Evolutionary conservation across 2,888 invertebrate species (phyloP).

Genomic region (Acronicta aceris): DNA sequence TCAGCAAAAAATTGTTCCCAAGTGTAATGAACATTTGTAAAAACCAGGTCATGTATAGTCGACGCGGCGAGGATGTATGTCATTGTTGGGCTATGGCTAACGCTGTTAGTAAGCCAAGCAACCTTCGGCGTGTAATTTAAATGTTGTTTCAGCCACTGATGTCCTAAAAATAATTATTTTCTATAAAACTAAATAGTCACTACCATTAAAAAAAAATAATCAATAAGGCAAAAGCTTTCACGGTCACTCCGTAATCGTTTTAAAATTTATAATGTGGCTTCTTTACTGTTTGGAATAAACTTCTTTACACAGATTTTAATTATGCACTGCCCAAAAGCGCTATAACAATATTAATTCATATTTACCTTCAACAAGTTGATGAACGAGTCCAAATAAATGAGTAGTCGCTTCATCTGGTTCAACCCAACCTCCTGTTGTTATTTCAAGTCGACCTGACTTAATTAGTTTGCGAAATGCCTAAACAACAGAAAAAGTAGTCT

Average conservation of each 20-base stretch:
- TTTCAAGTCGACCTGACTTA: conserved; percentile 94
- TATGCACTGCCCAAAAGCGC: too few relatives aligned
- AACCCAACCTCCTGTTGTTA: conserved; percentile 98
- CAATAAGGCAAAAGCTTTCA: background rate
- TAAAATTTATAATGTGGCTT: too few relatives aligned
- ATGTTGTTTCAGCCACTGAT: conserved; percentile 95
- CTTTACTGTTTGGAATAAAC: too few relatives aligned
- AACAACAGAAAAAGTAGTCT: conserved; percentile 24
- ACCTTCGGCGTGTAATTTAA: conserved; percentile 93
- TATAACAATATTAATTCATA: too few relatives aligned
- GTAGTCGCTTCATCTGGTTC: conserved; percentile 98
- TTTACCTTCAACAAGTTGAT: conserved; percentile 96
- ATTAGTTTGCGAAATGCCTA: conserved; percentile 92
- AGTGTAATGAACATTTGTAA: conserved; percentile 97
- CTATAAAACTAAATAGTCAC: background rate
- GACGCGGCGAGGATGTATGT: conserved; percentile 95
- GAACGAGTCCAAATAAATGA: conserved; percentile 95
- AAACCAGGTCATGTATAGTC: conserved; percentile 94
- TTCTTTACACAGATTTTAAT: background rate
- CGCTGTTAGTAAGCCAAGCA: conserved; percentile 98
- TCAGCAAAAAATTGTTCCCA: conserved; percentile 98
- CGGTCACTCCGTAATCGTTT: too few relatives aligned
- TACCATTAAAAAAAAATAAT: background rate
- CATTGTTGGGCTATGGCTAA: conserved; percentile 97
- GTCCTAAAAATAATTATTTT: conserved; percentile 89